Evolutionary conservation across 2,888 invertebrate genomes (phyloP), one percentile per base, ranked within the genome.

Genomic region (Melanotus villosus): DNA sequence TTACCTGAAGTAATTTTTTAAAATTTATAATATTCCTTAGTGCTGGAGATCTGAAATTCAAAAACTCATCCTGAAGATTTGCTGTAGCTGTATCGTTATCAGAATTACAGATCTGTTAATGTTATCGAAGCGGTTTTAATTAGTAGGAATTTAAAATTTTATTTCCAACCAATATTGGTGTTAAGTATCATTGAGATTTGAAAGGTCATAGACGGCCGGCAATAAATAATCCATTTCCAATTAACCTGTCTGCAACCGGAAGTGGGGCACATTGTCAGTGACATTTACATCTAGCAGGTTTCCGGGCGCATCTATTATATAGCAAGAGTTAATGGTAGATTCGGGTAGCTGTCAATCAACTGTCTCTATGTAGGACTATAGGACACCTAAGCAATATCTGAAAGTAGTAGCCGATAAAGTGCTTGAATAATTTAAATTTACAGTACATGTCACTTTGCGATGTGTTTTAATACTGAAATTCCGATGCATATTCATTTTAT

Each of bases 321-420:
- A 82, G 74, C 76, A 77, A 78, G 76, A 79, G 80, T 77, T 83
- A 83, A 83, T 83, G 81, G 83, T 78, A 75, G 78, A 81, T 77
- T 78, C 82, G 79, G 78, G 80, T 83, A 80, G 72, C 19, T 79
- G 82, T 80, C 82, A 83, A 81, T 83, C 82, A 81, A 76, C 73
- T 76, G 79, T 79, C 77, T 74, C 72, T 54, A 57, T 69, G 52
- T 60, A 56, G 54, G 52, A 41, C 56, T 64, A 7, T 59, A 59
- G 68, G 57, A 68, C 47, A 47, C 56, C 26, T 19, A 58, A 54
- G 63, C 26, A 63, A 63, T 58, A 58, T 68, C 57, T 47, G 57
- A 68, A 68, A 68, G 23, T 50, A 68, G 36, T 65, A 16, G n/a
- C 64, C 32, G 18, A 12, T 32, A 18, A 34, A 60, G 19, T 14